Conservation (phyloP, 2,113 vertebrate species). For the Poeciliopsis retropinna region DNA sequence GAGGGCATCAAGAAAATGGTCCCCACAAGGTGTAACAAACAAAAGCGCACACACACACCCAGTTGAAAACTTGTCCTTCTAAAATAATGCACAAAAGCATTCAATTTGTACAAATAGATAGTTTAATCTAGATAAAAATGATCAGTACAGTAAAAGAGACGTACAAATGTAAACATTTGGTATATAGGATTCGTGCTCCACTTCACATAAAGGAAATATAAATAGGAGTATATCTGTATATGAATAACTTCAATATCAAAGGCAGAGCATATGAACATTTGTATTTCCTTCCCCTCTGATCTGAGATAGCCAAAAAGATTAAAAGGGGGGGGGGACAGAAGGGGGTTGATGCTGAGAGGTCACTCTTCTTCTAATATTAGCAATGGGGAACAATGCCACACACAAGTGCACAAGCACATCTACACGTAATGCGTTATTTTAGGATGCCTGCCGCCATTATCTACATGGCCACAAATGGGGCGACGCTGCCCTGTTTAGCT, state of each 20-base stretch:
- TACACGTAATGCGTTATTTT: constrained; percentile 24
- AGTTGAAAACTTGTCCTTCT: not conserved
- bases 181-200: not conserved
- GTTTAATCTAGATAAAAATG: constrained; percentile 12
- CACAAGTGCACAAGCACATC: constrained; percentile 7
- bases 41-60: constrained; percentile 17
- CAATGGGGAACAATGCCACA: constrained; percentile 35
- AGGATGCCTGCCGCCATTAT: constrained; percentile 18
- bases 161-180: constrained; percentile 51
- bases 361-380: constrained; percentile 50
- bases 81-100: constrained; percentile 12
- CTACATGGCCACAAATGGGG: constrained; percentile 17
- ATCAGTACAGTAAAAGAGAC: constrained; percentile 25
- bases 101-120: constrained; percentile 4
- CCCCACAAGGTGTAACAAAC: no score
- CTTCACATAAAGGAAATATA: not conserved
- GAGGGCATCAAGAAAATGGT: no score
- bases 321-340: constrained; percentile 4
- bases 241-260: not conserved
- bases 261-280: not conserved
- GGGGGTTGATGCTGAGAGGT: constrained; percentile 31
- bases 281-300: constrained; percentile 1
- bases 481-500: not conserved
- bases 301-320: constrained; percentile 12
- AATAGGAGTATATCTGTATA: not conserved